These are phyloP conservation scores for Temnothorax unifasciatus DNA, from an alignment of 2,888 invertebrate species.

Conservation along the genomic window DNA sequence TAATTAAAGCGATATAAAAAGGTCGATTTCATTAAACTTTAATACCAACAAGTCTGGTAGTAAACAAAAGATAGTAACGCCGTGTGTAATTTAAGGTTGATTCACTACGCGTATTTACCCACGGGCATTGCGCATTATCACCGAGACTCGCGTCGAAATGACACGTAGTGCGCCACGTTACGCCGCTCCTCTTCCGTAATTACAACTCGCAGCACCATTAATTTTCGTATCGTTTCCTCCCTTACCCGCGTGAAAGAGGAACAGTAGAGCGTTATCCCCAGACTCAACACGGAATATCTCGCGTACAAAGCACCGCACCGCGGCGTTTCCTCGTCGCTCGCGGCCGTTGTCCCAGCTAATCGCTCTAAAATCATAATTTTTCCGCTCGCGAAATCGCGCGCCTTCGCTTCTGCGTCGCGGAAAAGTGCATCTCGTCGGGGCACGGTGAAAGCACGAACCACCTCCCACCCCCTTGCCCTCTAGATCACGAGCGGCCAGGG, in stretches of 20 bases:
- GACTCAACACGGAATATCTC: conserved; percentile 22
- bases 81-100: conserved; percentile 12
- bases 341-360: conserved; percentile 38
- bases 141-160: conserved; percentile 16
- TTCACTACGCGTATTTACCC: conserved; percentile 18
- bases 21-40: not conserved
- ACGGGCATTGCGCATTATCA: conserved; percentile 14
- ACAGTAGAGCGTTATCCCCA: not conserved
- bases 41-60: not conserved
- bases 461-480: conserved; percentile 35
- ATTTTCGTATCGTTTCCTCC: conserved; percentile 36
- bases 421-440: conserved; percentile 76
- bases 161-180: conserved; percentile 25
- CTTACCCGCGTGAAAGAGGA: not conserved
- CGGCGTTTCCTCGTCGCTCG: conserved; percentile 43
- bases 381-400: conserved; percentile 60
- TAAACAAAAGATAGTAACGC: not conserved
- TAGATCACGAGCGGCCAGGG: conserved; percentile 58
- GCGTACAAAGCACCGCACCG: not conserved
- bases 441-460: conserved; percentile 80
- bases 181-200: conserved; percentile 46
- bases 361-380: conserved; percentile 58
- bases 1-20: conserved; percentile 4
- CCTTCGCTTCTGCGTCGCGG: conserved; percentile 69
- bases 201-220: conserved; percentile 32